phyloP scores from a whole-genome alignment of 2,888 invertebrate genomes.

The Rhamphomyia laevipes region DNA sequence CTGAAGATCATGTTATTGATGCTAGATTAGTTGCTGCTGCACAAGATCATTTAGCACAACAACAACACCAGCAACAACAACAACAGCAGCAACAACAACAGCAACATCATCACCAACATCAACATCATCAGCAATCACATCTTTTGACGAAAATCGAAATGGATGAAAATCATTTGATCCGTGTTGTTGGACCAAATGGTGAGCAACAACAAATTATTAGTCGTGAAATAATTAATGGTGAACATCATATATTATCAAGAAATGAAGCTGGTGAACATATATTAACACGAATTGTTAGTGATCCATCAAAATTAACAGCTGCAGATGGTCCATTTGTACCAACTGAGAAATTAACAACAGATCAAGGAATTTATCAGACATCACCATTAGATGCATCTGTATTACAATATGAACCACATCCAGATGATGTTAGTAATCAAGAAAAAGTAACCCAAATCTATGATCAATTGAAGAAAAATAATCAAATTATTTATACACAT shows the following conservation, averaged over 20 bases:
- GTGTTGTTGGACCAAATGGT: constrained; percentile 37
- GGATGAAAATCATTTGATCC: constrained; percentile 37
- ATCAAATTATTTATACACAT: constrained; percentile 39
- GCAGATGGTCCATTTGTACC: constrained; percentile 35
- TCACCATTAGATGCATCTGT: constrained; percentile 35
- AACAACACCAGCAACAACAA: constrained; percentile 21
- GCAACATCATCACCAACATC: neutral
- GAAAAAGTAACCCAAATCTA: constrained; percentile 20
- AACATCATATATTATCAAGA: constrained; percentile 37
- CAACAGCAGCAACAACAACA: constrained; percentile 7
- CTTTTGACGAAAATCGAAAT: constrained; percentile 37
- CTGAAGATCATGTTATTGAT: constrained; percentile 34
- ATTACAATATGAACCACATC: constrained; percentile 29
- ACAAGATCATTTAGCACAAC: constrained; percentile 17
- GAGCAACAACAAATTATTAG: constrained; percentile 39
- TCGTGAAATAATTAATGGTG: constrained; percentile 37
- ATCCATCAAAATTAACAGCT: constrained; percentile 35
- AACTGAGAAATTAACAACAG: constrained; percentile 33
- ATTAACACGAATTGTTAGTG: constrained; percentile 37
- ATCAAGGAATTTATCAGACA: constrained; percentile 31
- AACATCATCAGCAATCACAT: constrained; percentile 21
- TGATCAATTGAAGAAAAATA: constrained; percentile 33
- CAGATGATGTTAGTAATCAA: constrained; percentile 17
- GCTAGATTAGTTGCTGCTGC: constrained; percentile 31
- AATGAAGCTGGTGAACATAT: constrained; percentile 39